These are phyloP conservation scores for Folsomia candida DNA, from an alignment of 2,888 invertebrate species.

Conservation along the genomic window DNA sequence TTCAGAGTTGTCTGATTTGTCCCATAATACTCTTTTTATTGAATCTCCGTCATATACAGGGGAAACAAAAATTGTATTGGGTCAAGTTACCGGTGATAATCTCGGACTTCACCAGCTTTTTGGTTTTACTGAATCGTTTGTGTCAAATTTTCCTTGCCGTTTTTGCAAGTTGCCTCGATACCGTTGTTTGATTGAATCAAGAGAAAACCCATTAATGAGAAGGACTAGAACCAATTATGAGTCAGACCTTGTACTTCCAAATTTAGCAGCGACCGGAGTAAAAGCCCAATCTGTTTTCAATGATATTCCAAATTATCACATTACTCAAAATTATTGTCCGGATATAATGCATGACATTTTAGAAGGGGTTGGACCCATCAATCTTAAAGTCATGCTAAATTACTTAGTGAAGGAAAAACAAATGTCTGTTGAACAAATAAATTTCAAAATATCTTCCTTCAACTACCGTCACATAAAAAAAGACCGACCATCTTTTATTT, in stretches of 20 bases:
- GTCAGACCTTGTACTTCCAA: neutral
- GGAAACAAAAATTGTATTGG: no score
- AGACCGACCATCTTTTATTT: neutral
- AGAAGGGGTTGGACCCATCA: neutral
- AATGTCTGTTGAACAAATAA: conserved; percentile 6
- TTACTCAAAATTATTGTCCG: conserved; percentile 1
- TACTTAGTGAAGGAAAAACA: neutral
- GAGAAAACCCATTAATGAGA: neutral
- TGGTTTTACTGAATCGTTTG: no score
- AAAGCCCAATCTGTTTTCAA: neutral
- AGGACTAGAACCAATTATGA: neutral
- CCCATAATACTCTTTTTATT: no score
- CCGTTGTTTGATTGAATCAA: neutral
- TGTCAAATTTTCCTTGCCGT: no score
- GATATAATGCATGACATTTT: conserved; percentile 12
- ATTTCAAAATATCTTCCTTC: neutral
- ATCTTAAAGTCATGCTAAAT: neutral
- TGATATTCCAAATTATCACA: neutral
- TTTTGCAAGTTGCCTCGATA: neutral
- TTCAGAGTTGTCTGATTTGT: no score
- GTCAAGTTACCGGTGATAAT: no score
- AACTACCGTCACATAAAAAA: neutral
- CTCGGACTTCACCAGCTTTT: no score
- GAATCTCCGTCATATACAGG: no score
- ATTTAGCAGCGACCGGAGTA: neutral